phyloP scores from a whole-genome alignment of 1,140 invertebrate species.

The Formica exsecta region DNA sequence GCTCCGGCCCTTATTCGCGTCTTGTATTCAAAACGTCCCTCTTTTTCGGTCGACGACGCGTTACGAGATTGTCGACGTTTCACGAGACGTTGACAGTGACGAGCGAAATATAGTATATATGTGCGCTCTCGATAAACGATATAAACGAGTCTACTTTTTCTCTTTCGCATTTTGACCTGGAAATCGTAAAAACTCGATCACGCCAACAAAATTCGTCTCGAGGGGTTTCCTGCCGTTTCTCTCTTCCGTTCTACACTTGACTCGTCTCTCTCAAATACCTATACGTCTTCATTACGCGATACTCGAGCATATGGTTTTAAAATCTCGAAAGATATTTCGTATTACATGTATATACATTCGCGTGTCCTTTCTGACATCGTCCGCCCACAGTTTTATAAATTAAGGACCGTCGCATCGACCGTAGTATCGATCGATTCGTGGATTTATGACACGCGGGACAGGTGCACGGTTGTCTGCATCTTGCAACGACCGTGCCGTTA shows the following conservation, averaged over 20 bases:
- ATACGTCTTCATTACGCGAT: background rate
- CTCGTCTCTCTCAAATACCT: background rate
- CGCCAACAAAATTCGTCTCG: background rate
- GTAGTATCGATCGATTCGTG: background rate
- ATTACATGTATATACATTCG: background rate
- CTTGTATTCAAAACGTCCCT: slow-evolving; percentile 47
- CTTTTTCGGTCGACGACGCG: slow-evolving; percentile 29
- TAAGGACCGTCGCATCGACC: slow-evolving; percentile 18
- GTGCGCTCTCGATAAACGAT: slow-evolving; percentile 13
- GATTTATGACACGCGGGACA: slow-evolving; percentile 69
- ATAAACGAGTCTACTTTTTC: slow-evolving; percentile 24
- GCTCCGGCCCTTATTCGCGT: background rate
- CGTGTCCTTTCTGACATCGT: background rate
- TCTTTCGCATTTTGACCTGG: background rate
- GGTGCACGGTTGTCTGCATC: slow-evolving; percentile 39
- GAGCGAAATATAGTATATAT: background rate
- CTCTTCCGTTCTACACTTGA: slow-evolving; percentile 40
- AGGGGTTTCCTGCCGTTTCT: background rate
- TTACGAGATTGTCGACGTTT: slow-evolving; percentile 42
- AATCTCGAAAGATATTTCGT: background rate
- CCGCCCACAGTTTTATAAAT: slow-evolving; percentile 65
- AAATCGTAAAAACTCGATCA: background rate
- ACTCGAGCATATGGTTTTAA: background rate
- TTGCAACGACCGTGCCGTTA: background rate
- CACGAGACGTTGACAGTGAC: slow-evolving; percentile 42